phyloP scores from a whole-genome alignment of 2,113 vertebrate species.

The Lontra canadensis region DNA sequence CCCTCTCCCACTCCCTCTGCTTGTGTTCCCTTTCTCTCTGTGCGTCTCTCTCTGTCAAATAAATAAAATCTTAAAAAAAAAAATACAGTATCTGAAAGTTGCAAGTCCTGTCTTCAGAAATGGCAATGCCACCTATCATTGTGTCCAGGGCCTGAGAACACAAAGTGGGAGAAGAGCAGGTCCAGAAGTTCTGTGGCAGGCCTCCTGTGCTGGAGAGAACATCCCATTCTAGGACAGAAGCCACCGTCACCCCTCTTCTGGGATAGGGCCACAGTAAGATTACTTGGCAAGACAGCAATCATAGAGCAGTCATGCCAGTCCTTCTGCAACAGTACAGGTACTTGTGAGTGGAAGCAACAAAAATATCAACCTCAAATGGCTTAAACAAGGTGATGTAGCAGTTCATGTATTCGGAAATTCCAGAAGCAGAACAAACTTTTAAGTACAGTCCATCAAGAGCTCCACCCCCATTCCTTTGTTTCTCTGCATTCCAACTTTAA shows the following conservation, averaged over 20 bases:
- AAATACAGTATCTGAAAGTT: neutral
- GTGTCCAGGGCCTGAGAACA: too few species aligned
- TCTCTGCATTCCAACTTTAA: neutral
- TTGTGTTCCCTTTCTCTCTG: too few species aligned
- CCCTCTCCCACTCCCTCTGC: too few species aligned
- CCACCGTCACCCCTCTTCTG: neutral
- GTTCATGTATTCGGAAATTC: neutral
- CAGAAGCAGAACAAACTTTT: neutral
- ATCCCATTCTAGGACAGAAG: constrained; percentile 1
- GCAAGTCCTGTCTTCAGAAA: neutral
- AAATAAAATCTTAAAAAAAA: too few species aligned
- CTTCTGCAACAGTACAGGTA: neutral
- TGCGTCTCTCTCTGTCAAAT: too few species aligned
- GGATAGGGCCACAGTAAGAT: neutral
- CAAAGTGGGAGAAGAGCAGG: neutral
- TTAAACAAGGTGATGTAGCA: neutral
- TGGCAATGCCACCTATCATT: neutral
- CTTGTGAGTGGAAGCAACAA: neutral
- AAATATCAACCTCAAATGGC: neutral
- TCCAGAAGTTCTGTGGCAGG: neutral
- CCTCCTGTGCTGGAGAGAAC: neutral
- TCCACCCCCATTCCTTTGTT: neutral
- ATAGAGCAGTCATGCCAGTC: neutral
- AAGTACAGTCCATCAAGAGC: neutral
- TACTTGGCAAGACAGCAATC: neutral